Percentiles rank a stretch among this genome's conserved stretches.
Conservation (phyloP, 2,888 invertebrate species). For the Lepidochrysops patricia region DNA sequence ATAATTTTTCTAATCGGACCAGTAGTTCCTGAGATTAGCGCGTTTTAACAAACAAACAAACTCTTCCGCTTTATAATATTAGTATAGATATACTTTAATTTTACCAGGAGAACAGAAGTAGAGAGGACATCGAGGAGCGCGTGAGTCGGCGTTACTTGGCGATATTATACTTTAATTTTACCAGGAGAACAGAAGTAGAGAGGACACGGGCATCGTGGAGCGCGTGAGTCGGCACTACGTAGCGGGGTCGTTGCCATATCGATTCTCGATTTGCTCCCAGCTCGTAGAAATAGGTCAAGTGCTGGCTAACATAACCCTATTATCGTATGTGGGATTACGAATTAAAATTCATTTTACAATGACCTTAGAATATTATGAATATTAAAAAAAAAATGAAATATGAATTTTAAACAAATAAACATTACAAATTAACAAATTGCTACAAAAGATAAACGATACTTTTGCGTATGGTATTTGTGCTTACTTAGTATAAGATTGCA, state of each 20-base stretch:
- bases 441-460: no score
- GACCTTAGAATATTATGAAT: not conserved
- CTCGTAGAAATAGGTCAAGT: conserved; percentile 66
- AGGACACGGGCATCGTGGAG: conserved; percentile 21
- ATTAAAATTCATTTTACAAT: not conserved
- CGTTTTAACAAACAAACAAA: no score
- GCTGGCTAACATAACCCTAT: conserved; percentile 40
- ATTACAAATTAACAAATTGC: no score
- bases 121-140: conserved; percentile 31
- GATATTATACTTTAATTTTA: conserved; percentile 9
- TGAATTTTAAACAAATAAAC: no score
- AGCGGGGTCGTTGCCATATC: conserved; percentile 52
- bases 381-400: not conserved
- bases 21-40: no score
- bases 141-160: conserved; percentile 39
- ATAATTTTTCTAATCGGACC: no score
- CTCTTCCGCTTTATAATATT: no score
- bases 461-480: no score
- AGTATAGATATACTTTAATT: not conserved
- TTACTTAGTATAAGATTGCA: no score
- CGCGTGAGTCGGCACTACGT: conserved; percentile 42
- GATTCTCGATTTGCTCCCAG: conserved; percentile 69
- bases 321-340: conserved; percentile 24
- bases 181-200: not conserved
- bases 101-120: not conserved